phyloP scores from a whole-genome alignment of 2,113 vertebrate genomes.

The Dromaius novaehollandiae region DNA sequence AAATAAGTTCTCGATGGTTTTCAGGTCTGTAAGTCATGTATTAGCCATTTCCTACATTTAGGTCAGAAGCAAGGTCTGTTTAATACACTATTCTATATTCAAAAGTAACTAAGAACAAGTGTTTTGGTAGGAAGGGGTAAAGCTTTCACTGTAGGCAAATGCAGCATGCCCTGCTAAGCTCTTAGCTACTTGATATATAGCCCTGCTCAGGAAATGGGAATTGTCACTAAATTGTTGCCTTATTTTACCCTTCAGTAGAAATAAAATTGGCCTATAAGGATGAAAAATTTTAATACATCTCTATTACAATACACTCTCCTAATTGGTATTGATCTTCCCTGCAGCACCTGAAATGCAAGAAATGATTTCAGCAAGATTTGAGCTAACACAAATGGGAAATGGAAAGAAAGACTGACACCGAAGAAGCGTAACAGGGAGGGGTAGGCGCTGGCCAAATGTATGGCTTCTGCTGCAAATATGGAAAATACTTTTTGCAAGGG shows the following conservation, averaged over 20 bases:
- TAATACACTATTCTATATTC: background rate
- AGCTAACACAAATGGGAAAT: constrained; percentile 14
- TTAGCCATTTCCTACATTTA: background rate
- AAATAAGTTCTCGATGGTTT: background rate
- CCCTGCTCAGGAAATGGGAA: constrained; percentile 2
- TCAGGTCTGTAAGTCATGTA: background rate
- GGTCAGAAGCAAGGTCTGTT: background rate
- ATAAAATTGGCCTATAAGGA: constrained; percentile 44
- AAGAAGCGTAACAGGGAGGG: background rate
- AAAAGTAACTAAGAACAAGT: constrained; percentile 9
- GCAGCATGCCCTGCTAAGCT: background rate
- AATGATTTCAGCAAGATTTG: constrained; percentile 32
- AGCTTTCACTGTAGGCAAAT: background rate
- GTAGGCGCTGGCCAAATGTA: background rate
- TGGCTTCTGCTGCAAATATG: background rate
- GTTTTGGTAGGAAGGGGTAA: background rate
- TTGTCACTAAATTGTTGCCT: constrained; percentile 46
- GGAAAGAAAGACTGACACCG: background rate
- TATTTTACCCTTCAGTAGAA: constrained; percentile 47
- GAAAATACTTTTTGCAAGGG: background rate
- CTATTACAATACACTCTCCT: constrained; percentile 10
- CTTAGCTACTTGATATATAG: constrained; percentile 23
- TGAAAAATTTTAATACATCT: constrained; percentile 46
- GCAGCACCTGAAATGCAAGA: background rate
- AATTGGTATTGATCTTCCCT: constrained; percentile 60